Conservation (phyloP, 2,888 invertebrate genomes). For the Nasonia oneida region DNA sequence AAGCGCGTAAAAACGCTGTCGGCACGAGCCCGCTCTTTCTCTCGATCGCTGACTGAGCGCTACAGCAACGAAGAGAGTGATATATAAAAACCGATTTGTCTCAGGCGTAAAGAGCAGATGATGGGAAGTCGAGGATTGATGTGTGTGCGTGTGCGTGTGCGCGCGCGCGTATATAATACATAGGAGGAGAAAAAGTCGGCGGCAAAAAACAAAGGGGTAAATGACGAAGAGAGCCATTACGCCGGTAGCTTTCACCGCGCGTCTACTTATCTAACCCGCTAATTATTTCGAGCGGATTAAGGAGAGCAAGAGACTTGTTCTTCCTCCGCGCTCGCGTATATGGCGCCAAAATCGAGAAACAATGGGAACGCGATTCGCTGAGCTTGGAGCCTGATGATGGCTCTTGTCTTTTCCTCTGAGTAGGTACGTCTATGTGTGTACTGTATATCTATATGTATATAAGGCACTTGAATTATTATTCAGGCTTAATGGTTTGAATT, state of each 20-base stretch:
- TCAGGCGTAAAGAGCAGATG: slow-evolving; percentile 5
- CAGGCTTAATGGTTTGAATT: slow-evolving; percentile 42
- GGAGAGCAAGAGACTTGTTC: slow-evolving; percentile 10
- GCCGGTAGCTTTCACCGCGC: slow-evolving; percentile 53
- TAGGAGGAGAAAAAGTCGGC: neutral
- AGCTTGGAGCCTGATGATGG: neutral
- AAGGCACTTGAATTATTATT: neutral
- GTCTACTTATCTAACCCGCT: slow-evolving; percentile 58
- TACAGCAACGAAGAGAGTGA: neutral
- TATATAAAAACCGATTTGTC: slow-evolving; percentile 29
- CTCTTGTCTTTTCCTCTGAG: neutral
- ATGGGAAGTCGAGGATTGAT: neutral
- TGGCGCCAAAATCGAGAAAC: slow-evolving; percentile 24
- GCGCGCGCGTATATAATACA: too few species aligned
- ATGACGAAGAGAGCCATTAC: slow-evolving; percentile 43
- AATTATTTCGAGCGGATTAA: slow-evolving; percentile 55
- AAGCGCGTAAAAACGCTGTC: neutral
- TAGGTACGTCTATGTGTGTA: neutral
- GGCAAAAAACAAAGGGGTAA: slow-evolving; percentile 21
- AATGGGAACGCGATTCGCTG: slow-evolving; percentile 23
- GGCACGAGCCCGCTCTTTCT: slow-evolving; percentile 4
- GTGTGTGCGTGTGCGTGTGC: neutral
- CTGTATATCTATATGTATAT: neutral
- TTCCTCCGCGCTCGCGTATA: slow-evolving; percentile 12
- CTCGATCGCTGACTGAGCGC: neutral